phyloP scores from a whole-genome alignment of 2,113 vertebrate genomes.

The Bungarus multicinctus region DNA sequence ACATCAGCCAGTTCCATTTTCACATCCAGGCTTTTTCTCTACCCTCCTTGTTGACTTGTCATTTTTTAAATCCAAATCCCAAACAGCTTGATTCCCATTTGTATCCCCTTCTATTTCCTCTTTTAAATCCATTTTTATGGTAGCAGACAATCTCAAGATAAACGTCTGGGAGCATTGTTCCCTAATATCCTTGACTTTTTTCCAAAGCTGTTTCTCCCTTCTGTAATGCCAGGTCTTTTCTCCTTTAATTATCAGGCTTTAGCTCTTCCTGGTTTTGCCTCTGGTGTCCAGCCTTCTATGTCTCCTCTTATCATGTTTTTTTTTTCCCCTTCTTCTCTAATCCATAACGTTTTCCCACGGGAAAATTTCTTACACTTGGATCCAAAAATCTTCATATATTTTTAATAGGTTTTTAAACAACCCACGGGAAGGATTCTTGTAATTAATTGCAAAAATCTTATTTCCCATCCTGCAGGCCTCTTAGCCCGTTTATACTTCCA shows the following conservation, averaged over 20 bases:
- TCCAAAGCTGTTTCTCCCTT: background rate
- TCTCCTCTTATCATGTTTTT: background rate
- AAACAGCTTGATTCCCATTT: background rate
- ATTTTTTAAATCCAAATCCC: background rate
- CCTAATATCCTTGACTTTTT: background rate
- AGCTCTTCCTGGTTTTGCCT: background rate
- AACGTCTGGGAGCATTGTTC: background rate
- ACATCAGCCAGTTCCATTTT: too few relatives aligned
- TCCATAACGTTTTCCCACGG: background rate
- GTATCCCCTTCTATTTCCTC: background rate
- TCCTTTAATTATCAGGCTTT: background rate
- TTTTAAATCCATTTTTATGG: background rate
- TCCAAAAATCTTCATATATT: background rate
- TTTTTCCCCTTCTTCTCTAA: rapidly evolving
- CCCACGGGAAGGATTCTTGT: background rate
- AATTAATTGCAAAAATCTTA: background rate
- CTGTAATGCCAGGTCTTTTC: background rate
- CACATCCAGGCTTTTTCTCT: too few relatives aligned
- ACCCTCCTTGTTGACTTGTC: too few relatives aligned
- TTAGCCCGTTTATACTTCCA: background rate
- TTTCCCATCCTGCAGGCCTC: background rate
- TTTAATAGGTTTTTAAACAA: background rate
- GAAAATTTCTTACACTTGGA: background rate
- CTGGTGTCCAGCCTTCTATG: background rate
- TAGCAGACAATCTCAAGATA: background rate